Percentiles rank a stretch among this genome's conserved stretches.
Conservation (phyloP, 2,113 vertebrate genomes). For the Catharus fuscescens region DNA sequence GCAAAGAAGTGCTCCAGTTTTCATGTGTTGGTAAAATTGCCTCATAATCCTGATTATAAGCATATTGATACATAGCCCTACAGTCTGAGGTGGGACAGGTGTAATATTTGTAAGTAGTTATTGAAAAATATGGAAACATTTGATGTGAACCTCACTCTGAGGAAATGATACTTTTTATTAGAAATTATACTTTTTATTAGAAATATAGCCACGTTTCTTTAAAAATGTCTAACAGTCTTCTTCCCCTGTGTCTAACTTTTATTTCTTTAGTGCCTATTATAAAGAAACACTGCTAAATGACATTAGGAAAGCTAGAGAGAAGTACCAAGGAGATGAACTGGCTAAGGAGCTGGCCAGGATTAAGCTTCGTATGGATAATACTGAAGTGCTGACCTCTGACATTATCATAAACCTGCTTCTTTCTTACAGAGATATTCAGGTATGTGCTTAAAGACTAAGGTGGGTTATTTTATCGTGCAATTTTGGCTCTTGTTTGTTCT, state of each 20-base stretch:
- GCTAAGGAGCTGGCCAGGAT: slow-evolving; percentile 90
- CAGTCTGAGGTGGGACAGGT: not conserved
- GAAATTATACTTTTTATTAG: not conserved
- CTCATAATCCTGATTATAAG: not conserved
- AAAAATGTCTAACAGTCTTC: not conserved
- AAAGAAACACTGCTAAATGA: slow-evolving; percentile 93
- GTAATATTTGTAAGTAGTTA: not conserved
- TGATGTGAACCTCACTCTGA: not conserved
- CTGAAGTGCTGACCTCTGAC: slow-evolving; percentile 90
- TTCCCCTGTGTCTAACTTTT: not conserved
- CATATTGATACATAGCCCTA: not conserved
- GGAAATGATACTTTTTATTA: not conserved
- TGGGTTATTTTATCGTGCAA: not conserved
- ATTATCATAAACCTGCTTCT: slow-evolving; percentile 94
- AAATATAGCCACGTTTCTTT: not conserved
- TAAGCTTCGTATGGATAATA: slow-evolving; percentile 92
- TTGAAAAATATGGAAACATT: not conserved
- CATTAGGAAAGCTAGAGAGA: slow-evolving; percentile 91
- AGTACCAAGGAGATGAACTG: slow-evolving; percentile 92
- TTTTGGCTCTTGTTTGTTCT: not conserved
- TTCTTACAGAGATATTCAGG: slow-evolving; percentile 97
- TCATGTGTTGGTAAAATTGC: not conserved
- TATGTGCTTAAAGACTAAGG: slow-evolving; percentile 43
- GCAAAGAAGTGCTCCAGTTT: not conserved
- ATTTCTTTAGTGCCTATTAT: slow-evolving; percentile 80